phyloP scores from a whole-genome alignment of 2,797 vertebrate species.

The Phaenicophaeus curvirostris region DNA sequence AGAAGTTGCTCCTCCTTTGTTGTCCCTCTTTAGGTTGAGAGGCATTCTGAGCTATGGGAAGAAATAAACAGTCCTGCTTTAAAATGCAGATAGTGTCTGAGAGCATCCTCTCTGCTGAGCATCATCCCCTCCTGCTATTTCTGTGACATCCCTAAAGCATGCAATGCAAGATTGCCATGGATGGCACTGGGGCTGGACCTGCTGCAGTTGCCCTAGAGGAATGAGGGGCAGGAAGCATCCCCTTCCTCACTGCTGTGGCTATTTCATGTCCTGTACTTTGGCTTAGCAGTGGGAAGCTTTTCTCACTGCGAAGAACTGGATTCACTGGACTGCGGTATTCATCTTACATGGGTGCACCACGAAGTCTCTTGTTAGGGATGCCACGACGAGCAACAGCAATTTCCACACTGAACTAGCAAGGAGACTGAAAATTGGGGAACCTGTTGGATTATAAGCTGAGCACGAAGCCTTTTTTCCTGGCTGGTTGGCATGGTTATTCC shows the following conservation, averaged over 20 bases:
- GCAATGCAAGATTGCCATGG: accelerated
- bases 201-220: not conserved
- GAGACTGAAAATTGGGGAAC: not conserved
- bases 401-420: not conserved
- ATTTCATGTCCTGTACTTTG: accelerated
- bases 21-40: not conserved
- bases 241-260: not conserved
- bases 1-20: not conserved
- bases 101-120: not conserved
- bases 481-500: not conserved
- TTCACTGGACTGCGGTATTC: accelerated
- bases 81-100: not conserved
- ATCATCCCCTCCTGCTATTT: not conserved
- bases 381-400: not conserved
- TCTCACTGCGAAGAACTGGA: not conserved
- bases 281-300: not conserved
- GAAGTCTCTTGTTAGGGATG: not conserved
- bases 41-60: accelerated
- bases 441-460: not conserved
- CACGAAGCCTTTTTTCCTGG: not conserved
- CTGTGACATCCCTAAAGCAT: accelerated
- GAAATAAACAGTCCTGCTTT: not conserved
- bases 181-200: not conserved
- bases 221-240: not conserved
- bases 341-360: not conserved